Percentiles rank a stretch among this genome's conserved stretches.
Conservation (phyloP, 2,797 vertebrate species). For the Chromobotia macracanthus region DNA sequence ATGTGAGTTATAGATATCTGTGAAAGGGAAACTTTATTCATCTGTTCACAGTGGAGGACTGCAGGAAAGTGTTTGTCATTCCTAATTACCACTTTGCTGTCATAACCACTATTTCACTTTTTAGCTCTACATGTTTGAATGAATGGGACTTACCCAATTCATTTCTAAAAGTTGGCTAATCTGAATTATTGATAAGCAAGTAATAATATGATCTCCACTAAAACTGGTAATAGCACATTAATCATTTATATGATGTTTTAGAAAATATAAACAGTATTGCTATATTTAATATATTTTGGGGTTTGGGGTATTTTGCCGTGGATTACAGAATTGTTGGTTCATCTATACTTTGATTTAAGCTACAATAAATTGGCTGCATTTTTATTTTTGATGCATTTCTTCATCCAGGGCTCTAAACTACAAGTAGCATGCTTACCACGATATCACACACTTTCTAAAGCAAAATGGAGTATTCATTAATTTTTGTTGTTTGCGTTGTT, state of each 20-base stretch:
- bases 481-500: background rate
- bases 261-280: background rate
- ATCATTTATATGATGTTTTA: background rate
- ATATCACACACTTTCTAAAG: slow-evolving; percentile 1
- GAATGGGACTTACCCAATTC: background rate
- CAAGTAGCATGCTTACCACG: slow-evolving; percentile 1
- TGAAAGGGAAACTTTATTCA: background rate
- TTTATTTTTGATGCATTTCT: slow-evolving; percentile 2
- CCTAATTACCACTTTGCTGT: background rate
- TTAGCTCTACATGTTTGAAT: background rate
- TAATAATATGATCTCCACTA: background rate
- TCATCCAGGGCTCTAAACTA: background rate
- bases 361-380: background rate
- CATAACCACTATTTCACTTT: slow-evolving; percentile 7
- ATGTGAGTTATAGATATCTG: background rate
- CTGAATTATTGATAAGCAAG: background rate
- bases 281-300: background rate
- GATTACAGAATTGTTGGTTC: background rate
- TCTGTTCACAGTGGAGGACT: slow-evolving; percentile 1
- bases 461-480: slow-evolving; percentile 4
- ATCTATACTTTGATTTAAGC: background rate
- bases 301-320: background rate
- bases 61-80: background rate
- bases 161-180: background rate
- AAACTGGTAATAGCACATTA: background rate